Evolutionary conservation across 2,113 vertebrate species (phyloP).

Genomic region (Orthochromis malagaraziensis): DNA sequence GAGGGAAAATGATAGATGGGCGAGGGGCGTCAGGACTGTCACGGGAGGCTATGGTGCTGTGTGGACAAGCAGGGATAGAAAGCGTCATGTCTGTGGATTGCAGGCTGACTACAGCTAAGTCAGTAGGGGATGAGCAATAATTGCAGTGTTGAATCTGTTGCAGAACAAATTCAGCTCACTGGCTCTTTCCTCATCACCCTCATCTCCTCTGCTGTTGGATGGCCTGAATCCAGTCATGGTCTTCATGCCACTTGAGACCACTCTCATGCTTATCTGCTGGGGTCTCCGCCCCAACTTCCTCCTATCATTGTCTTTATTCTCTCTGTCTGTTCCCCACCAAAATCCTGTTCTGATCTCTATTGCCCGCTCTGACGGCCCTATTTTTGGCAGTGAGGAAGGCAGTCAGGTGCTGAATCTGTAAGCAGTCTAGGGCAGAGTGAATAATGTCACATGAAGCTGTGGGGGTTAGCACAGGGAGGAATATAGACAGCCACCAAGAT

Average conservation of each 20-base stretch:
- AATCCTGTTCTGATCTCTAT: neutral
- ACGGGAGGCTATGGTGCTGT: neutral
- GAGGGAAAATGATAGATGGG: neutral
- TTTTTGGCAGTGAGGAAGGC: neutral
- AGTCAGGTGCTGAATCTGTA: neutral
- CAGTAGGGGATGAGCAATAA: neutral
- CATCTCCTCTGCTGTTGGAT: neutral
- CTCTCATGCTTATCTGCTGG: neutral
- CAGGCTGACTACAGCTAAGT: neutral
- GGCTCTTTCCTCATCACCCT: neutral
- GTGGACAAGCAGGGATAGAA: neutral
- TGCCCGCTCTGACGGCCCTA: neutral
- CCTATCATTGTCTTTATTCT: neutral
- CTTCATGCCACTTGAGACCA: neutral
- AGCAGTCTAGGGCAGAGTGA: neutral
- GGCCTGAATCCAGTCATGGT: neutral
- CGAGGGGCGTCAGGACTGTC: neutral
- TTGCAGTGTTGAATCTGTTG: neutral
- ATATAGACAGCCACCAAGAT: neutral
- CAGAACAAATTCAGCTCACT: neutral
- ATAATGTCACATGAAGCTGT: neutral
- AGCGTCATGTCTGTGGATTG: neutral
- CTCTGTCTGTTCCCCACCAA: neutral
- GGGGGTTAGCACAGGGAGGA: neutral
- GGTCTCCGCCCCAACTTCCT: neutral